A percentile compares a stretch with the other conserved stretches of the same genome.
Evolutionary conservation across 2,113 vertebrate species (phyloP).

Genomic region (Miniopterus natalensis): DNA sequence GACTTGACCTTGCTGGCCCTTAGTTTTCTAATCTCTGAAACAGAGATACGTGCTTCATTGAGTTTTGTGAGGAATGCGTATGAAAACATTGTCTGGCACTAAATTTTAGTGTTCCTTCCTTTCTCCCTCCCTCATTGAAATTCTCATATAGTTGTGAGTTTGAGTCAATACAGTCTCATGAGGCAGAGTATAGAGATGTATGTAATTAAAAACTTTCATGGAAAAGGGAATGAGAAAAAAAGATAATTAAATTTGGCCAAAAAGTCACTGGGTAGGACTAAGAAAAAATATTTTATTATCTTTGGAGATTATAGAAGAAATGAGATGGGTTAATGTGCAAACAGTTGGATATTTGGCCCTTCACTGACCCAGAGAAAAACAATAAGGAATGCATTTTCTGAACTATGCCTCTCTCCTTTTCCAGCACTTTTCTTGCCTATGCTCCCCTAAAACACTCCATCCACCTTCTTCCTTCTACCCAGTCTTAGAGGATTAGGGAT

Average conservation of each 20-base stretch:
- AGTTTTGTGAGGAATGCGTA: neutral
- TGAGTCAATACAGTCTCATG: neutral
- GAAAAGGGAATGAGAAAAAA: neutral
- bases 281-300: neutral
- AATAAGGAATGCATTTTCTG: neutral
- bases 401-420: neutral
- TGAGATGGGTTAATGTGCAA: neutral
- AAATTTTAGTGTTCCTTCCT: neutral
- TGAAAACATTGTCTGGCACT: neutral
- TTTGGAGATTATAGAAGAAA: neutral
- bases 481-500: neutral
- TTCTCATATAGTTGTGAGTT: neutral
- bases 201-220: neutral
- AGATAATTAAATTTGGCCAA: neutral
- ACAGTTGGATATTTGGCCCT: neutral
- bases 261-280: neutral
- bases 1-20: neutral
- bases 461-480: neutral
- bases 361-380: neutral
- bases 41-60: neutral
- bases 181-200: neutral
- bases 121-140: neutral
- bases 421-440: neutral
- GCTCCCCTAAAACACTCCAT: neutral
- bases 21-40: neutral